Percentiles rank a stretch among this genome's conserved stretches.
Evolutionary conservation across 2,113 vertebrate species (phyloP).

Genomic region (Nymphicus hollandicus): DNA sequence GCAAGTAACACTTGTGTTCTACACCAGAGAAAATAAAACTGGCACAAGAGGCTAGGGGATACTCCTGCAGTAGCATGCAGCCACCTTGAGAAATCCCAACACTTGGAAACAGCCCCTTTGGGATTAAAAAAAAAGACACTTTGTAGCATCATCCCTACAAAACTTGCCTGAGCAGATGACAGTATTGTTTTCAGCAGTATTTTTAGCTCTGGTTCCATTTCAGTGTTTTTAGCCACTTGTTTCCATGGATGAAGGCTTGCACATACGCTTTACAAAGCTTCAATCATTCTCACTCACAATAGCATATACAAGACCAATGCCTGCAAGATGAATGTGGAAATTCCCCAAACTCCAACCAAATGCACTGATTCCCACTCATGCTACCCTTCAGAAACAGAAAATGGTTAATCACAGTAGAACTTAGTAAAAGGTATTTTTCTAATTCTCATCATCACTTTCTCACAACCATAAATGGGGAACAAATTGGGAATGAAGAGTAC

Average conservation of each 20-base stretch:
- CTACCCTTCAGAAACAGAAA: not conserved
- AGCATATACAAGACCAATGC: not conserved
- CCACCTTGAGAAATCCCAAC: not conserved
- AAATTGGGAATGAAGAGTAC: not conserved
- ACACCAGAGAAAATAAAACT: conserved; percentile 31
- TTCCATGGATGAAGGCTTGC: not conserved
- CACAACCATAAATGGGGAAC: accelerated
- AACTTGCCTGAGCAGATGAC: not conserved
- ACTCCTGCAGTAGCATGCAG: not conserved
- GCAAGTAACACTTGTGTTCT: not conserved
- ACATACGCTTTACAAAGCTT: not conserved
- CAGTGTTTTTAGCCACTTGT: not conserved
- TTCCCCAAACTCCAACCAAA: not conserved
- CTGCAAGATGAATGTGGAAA: accelerated
- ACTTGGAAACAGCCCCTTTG: not conserved
- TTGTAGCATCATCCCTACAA: not conserved
- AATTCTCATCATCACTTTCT: not conserved
- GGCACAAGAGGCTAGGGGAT: conserved; percentile 52
- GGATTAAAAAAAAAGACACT: not conserved
- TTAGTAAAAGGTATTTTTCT: not conserved
- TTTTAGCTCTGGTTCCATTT: not conserved
- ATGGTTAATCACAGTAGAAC: not conserved
- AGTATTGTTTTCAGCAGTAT: not conserved
- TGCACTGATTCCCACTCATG: not conserved
- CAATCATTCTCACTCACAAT: not conserved